A percentile compares a stretch with the other conserved stretches of the same genome.
Evolutionary conservation across 2,888 invertebrate genomes (phyloP).

Genomic region (Harpagoxenus sublaevis): DNA sequence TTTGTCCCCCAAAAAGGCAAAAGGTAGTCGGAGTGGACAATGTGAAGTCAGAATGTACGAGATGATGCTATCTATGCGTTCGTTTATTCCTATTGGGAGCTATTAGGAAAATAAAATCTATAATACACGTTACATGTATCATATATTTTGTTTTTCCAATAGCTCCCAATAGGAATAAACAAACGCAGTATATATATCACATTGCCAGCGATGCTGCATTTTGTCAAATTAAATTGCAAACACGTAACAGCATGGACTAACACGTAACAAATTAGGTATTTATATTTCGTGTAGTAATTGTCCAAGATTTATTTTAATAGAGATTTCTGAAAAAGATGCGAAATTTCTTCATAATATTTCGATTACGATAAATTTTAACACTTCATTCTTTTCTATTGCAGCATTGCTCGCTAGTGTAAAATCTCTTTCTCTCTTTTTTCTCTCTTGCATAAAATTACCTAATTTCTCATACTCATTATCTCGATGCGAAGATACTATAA

Average conservation of each 20-base stretch:
- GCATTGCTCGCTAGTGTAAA: conserved; percentile 28
- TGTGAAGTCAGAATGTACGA: conserved; percentile 20
- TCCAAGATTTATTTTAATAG: not conserved
- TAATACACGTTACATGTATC: too few species aligned
- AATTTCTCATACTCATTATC: conserved; percentile 54
- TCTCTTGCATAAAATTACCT: conserved; percentile 53
- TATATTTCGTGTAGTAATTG: not conserved
- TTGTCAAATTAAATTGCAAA: not conserved
- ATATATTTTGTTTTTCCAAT: too few species aligned
- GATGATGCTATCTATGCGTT: conserved; percentile 35
- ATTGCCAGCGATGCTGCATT: conserved; percentile 42
- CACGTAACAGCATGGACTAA: not conserved
- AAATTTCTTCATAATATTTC: not conserved
- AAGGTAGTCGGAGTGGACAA: conserved; percentile 7
- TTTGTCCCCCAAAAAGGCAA: not conserved
- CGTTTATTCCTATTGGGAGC: too few species aligned
- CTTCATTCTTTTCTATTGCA: conserved; percentile 23
- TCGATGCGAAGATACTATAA: conserved; percentile 47
- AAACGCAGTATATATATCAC: too few species aligned
- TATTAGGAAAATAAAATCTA: too few species aligned
- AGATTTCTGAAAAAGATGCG: not conserved
- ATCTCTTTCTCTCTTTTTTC: not conserved
- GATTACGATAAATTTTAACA: not conserved
- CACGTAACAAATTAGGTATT: not conserved
- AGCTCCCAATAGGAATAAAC: too few species aligned